A percentile compares a stretch with the other conserved stretches of the same genome.
These are phyloP conservation scores for Catocala fraxini DNA, from an alignment of 2,888 invertebrate genomes.

Conservation along the genomic window DNA sequence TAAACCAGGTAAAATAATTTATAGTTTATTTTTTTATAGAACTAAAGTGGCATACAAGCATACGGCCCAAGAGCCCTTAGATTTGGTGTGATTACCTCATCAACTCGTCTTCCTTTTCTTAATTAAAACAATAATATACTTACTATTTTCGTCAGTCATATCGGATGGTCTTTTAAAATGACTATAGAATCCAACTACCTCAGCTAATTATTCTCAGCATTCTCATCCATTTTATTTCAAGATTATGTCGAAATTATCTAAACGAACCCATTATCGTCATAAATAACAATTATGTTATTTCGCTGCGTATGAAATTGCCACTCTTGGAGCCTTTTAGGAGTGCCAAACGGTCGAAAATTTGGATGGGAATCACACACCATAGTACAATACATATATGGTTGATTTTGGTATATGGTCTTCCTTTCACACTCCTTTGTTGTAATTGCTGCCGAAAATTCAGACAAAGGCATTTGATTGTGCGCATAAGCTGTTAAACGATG, in stretches of 20 bases:
- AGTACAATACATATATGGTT: neutral
- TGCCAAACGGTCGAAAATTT: neutral
- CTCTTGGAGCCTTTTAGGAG: neutral
- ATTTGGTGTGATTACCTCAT: too few species aligned
- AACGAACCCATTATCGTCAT: neutral
- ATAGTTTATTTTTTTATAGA: too few species aligned
- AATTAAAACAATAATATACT: too few species aligned
- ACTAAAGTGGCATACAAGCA: too few species aligned
- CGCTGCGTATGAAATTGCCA: neutral
- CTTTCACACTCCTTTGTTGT: neutral
- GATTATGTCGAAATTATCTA: neutral
- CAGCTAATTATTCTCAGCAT: neutral
- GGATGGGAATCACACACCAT: neutral
- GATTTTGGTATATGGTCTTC: neutral
- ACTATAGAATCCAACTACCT: neutral
- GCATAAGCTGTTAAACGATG: neutral
- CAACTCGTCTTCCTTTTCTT: too few species aligned
- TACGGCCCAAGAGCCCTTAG: too few species aligned
- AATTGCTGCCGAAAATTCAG: neutral
- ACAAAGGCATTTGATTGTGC: neutral
- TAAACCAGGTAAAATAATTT: too few species aligned
- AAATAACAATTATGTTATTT: neutral
- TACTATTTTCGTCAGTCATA: too few species aligned
- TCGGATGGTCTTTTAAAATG: too few species aligned
- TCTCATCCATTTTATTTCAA: conserved; percentile 1